Conservation (phyloP, 2,797 vertebrate genomes). For the Prunella strophiata region DNA sequence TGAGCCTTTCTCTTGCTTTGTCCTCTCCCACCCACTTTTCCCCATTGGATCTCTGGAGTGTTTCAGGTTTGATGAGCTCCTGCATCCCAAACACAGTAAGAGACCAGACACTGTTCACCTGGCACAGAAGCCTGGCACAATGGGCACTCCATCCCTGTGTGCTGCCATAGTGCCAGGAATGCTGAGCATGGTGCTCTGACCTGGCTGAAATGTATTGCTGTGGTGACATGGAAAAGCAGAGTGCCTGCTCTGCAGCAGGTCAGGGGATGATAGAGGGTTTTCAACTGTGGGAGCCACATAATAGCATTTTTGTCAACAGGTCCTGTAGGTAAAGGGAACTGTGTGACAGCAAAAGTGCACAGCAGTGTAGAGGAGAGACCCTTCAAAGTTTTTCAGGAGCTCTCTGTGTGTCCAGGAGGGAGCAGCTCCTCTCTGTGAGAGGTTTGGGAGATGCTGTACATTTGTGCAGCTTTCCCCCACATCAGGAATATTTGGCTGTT, state of each 20-base stretch:
- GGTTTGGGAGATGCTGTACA: not conserved
- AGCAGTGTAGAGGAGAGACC: not conserved
- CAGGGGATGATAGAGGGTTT: not conserved
- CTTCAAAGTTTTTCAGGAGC: not conserved
- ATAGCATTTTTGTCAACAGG: not conserved
- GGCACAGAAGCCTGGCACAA: not conserved
- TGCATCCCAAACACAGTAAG: not conserved
- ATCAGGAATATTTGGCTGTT: not conserved
- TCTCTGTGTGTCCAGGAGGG: not conserved
- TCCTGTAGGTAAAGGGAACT: not conserved
- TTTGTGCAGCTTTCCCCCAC: not conserved
- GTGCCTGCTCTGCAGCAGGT: not conserved
- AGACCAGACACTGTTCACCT: not conserved
- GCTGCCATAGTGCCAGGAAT: not conserved
- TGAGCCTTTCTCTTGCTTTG: not conserved
- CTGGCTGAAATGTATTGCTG: not conserved
- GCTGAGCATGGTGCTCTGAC: not conserved
- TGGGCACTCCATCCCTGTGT: not conserved
- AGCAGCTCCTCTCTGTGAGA: not conserved
- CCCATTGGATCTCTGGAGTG: fast-evolving
- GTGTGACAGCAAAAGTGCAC: not conserved
- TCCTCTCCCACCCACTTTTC: not conserved
- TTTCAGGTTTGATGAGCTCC: not conserved
- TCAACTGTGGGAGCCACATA: not conserved
- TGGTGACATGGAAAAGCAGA: not conserved